Evolutionary conservation across 2,888 invertebrate genomes (phyloP).

Genomic region (Campoletis raptor): DNA sequence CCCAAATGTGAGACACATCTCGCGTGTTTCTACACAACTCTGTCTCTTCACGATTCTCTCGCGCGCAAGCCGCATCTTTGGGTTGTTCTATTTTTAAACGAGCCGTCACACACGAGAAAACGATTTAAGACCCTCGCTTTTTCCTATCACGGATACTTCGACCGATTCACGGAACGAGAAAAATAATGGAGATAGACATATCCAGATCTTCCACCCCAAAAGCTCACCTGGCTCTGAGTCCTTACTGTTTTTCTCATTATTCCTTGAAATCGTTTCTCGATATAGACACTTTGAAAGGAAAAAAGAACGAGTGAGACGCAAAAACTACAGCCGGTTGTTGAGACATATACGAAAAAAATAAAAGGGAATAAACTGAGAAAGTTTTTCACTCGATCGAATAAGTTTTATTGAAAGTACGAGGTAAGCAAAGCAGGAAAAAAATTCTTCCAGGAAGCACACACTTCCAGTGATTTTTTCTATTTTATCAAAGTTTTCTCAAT

Average conservation of each 20-base stretch:
- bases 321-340: neutral
- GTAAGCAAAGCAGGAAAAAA: neutral
- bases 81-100: slow-evolving; percentile 77
- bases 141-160: slow-evolving; percentile 33
- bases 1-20: slow-evolving; percentile 20
- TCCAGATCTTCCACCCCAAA: neutral
- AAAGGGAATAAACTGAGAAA: slow-evolving; percentile 15
- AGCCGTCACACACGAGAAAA: slow-evolving; percentile 76
- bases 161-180: slow-evolving; percentile 32
- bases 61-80: slow-evolving; percentile 59
- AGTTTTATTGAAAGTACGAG: slow-evolving; percentile 9
- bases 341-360: neutral
- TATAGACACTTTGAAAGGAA: neutral
- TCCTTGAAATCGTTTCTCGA: neutral
- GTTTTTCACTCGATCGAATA: slow-evolving; percentile 29
- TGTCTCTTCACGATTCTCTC: slow-evolving; percentile 35
- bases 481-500: slow-evolving; percentile 30
- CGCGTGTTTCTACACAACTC: slow-evolving; percentile 13
- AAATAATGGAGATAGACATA: slow-evolving; percentile 30
- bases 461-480: slow-evolving; percentile 6
- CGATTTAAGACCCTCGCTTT: slow-evolving; percentile 76
- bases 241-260: slow-evolving; percentile 5
- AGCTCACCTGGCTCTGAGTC: slow-evolving; percentile 3
- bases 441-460: neutral
- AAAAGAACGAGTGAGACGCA: neutral